Evolutionary conservation across 2,888 invertebrate genomes (phyloP).

Genomic region (Theretra japonica): DNA sequence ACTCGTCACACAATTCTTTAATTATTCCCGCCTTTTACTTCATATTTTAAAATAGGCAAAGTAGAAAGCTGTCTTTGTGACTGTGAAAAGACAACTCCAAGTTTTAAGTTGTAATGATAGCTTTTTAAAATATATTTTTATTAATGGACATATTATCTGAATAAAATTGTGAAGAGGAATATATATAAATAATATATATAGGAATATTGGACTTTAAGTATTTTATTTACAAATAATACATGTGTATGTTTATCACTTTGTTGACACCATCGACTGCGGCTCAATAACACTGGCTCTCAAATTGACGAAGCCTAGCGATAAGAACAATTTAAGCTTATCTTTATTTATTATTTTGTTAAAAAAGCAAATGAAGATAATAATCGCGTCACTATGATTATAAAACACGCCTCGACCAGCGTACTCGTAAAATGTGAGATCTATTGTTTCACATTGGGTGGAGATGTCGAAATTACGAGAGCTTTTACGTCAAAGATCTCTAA

Average conservation of each 20-base stretch:
- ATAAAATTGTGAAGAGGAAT: too few species aligned
- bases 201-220: too few species aligned
- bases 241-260: too few species aligned
- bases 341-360: neutral
- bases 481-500: constrained; percentile 24
- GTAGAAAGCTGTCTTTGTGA: neutral
- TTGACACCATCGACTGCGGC: too few species aligned
- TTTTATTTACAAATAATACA: too few species aligned
- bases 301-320: too few species aligned
- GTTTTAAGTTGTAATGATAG: neutral
- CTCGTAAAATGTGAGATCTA: constrained; percentile 10
- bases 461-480: constrained; percentile 9
- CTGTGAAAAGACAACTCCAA: neutral
- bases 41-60: constrained; percentile 2
- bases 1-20: constrained; percentile 5
- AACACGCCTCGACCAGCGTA: neutral
- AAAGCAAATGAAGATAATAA: constrained; percentile 15
- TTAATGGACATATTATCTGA: too few species aligned
- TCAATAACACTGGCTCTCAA: too few species aligned
- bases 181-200: too few species aligned
- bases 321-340: neutral
- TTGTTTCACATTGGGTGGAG: constrained; percentile 6
- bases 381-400: neutral
- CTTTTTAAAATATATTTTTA: neutral
- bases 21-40: constrained; percentile 1